Evolutionary conservation across 2,113 vertebrate genomes (phyloP).

Genomic region (Dipodomys spectabilis): DNA sequence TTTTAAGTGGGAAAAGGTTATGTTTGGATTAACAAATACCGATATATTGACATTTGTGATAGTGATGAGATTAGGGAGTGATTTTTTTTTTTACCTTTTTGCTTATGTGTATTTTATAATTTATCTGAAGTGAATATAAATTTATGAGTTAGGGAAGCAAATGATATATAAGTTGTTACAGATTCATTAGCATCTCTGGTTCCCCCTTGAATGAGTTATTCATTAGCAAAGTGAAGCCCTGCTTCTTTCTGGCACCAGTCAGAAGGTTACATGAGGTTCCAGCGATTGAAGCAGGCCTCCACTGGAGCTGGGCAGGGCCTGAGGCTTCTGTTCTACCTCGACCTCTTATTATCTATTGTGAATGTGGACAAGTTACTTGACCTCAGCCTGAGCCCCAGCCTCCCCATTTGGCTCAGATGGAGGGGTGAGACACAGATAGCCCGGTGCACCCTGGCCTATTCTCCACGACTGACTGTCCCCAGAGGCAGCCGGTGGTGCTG

Average conservation of each 20-base stretch:
- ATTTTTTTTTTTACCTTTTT: conserved; percentile 24
- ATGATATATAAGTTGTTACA: neutral
- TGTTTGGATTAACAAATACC: neutral
- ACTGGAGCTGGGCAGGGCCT: no score
- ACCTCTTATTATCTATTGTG: neutral
- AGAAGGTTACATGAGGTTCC: neutral
- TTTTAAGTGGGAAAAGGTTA: neutral
- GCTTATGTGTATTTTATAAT: conserved; percentile 14
- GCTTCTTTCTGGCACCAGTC: neutral
- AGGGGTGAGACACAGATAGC: neutral
- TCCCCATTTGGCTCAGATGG: no score
- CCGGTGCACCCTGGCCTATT: neutral
- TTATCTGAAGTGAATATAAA: neutral
- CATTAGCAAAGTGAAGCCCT: neutral
- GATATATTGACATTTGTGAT: neutral
- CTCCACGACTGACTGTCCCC: neutral
- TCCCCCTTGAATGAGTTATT: neutral
- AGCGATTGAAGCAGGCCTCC: neutral
- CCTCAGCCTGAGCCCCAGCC: neutral
- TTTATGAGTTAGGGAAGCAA: neutral
- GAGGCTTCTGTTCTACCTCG: neutral
- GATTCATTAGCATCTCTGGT: neutral
- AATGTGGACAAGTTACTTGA: neutral
- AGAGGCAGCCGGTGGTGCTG: neutral
- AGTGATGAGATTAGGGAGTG: neutral